Conservation (phyloP, 2,113 vertebrate genomes). For the Phoxinus phoxinus region DNA sequence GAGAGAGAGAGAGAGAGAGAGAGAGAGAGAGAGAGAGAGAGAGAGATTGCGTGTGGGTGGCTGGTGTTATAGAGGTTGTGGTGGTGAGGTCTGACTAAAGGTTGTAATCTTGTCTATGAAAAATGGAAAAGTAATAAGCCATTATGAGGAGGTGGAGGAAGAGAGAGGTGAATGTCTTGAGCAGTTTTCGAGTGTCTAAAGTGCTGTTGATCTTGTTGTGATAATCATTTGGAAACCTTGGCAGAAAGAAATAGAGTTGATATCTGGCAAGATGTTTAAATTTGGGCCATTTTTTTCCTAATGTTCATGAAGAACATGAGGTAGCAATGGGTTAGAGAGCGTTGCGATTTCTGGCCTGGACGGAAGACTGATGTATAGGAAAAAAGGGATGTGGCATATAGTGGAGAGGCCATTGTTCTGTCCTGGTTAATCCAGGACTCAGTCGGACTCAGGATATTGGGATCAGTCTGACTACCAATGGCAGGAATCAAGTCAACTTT, state of each 20-base stretch:
- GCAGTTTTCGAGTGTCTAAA: neutral
- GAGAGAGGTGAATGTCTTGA: conserved; percentile 1
- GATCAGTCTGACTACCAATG: no score
- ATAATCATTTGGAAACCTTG: neutral
- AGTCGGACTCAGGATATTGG: no score
- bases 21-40: neutral
- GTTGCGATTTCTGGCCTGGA: neutral
- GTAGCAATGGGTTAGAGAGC: neutral
- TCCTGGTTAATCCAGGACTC: no score
- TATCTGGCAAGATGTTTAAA: no score
- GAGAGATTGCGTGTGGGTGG: neutral
- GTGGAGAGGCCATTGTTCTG: no score
- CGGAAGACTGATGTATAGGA: neutral
- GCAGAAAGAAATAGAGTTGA: neutral
- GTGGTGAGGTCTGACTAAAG: neutral
- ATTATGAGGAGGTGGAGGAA: neutral
- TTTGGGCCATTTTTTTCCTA: no score
- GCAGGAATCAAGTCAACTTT: no score
- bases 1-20: neutral
- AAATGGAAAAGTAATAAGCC: neutral
- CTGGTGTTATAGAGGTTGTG: neutral
- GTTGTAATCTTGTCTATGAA: conserved; percentile 12
- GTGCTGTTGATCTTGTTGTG: conserved; percentile 25
- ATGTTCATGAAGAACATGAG: neutral
- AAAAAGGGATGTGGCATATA: neutral